Conservation (phyloP, 2,797 vertebrate species). For the Cercopithecus petaurista region DNA sequence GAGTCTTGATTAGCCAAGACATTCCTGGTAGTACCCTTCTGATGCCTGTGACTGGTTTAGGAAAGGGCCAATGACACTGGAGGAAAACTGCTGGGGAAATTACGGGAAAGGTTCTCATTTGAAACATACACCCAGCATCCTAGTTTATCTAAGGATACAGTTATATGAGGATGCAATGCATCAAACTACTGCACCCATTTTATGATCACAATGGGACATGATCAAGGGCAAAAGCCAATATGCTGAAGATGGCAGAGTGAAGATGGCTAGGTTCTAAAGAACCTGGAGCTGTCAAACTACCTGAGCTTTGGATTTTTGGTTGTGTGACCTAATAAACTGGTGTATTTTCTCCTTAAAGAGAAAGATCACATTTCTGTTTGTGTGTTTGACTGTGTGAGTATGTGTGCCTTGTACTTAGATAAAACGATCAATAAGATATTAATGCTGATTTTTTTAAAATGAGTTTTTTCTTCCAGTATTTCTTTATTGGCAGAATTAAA, state of each 20-base stretch:
- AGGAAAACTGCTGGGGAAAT: background rate
- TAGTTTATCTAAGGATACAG: background rate
- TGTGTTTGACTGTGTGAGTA: background rate
- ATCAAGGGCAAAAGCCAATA: background rate
- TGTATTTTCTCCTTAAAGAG: background rate
- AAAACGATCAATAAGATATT: background rate
- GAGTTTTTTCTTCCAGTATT: background rate
- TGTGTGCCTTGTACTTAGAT: background rate
- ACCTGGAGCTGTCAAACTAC: background rate
- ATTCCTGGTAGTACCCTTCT: background rate
- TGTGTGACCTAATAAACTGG: background rate
- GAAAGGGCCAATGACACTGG: background rate
- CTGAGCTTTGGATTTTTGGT: background rate
- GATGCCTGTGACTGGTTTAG: background rate
- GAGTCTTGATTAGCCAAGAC: background rate
- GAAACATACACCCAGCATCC: background rate
- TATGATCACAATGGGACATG: background rate
- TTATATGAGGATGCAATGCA: background rate
- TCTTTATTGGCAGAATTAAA: background rate
- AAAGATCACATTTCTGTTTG: background rate
- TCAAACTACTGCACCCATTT: background rate
- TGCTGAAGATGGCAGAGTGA: background rate
- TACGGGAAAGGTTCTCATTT: background rate
- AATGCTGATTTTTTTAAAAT: background rate
- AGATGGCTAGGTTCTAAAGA: background rate